Percentiles rank a stretch among this genome's conserved stretches.
Conservation (phyloP, 2,888 invertebrate genomes). For the Drosophila subsilvestris region DNA sequence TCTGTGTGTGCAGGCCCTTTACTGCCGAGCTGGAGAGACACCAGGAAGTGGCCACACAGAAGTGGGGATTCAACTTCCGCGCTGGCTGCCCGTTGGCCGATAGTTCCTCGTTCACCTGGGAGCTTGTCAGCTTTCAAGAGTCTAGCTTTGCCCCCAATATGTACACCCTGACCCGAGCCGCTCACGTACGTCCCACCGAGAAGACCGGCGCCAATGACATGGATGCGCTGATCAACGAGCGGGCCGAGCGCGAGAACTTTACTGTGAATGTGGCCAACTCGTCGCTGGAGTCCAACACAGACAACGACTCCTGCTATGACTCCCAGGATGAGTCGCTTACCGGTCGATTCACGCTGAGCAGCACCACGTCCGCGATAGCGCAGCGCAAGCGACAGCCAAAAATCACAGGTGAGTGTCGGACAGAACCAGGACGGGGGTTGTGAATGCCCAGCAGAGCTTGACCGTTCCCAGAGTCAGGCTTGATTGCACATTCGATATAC, state of each 20-base stretch:
- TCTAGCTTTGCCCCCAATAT: conserved; percentile 81
- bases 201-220: conserved; percentile 55
- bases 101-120: conserved; percentile 82
- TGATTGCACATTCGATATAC: conserved; percentile 50
- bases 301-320: conserved; percentile 79
- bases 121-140: conserved; percentile 82
- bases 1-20: conserved; percentile 66
- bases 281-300: conserved; percentile 76
- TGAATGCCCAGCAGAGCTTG: conserved; percentile 18
- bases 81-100: conserved; percentile 78
- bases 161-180: conserved; percentile 84
- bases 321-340: conserved; percentile 80
- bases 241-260: conserved; percentile 82
- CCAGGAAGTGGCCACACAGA: conserved; percentile 87
- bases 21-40: conserved; percentile 81
- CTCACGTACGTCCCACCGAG: conserved; percentile 79
- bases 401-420: conserved; percentile 83
- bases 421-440: conserved; percentile 17
- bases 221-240: conserved; percentile 80
- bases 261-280: conserved; percentile 55
- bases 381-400: conserved; percentile 82
- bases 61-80: conserved; percentile 84
- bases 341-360: conserved; percentile 56
- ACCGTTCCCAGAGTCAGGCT: conserved; percentile 58
- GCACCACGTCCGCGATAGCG: conserved; percentile 28